These are phyloP conservation scores for Oreochromis mossambicus DNA, from an alignment of 2,797 vertebrate genomes.

Conservation along the genomic window DNA sequence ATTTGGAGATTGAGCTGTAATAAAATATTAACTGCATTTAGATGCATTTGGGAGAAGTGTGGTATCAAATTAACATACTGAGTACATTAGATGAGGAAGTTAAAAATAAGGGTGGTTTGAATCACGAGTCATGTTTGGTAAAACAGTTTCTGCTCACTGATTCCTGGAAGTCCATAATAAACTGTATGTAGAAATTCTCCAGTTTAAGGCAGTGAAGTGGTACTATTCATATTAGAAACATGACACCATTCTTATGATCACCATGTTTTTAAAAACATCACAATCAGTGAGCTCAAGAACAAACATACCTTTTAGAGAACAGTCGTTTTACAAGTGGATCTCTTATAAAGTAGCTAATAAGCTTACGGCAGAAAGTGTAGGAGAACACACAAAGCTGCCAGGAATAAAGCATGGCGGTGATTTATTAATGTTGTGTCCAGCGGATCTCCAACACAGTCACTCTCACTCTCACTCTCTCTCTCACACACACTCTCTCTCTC, in stretches of 20 bases:
- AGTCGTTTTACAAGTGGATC: neutral
- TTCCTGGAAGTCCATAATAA: neutral
- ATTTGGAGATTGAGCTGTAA: slow-evolving; percentile 22
- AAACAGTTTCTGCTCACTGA: neutral
- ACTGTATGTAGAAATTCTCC: neutral
- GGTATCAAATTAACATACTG: neutral
- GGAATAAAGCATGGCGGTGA: neutral
- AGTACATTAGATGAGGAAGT: neutral
- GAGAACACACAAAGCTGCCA: neutral
- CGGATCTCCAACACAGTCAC: neutral
- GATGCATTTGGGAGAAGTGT: neutral
- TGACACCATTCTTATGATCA: neutral
- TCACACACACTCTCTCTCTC: no score
- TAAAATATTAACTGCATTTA: neutral
- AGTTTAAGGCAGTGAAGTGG: no score
- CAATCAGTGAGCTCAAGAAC: neutral
- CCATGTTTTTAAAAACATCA: neutral
- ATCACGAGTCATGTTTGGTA: neutral
- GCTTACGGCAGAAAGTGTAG: neutral
- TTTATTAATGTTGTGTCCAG: neutral
- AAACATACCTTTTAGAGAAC: neutral
- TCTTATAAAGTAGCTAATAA: neutral
- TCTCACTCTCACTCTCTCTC: no score
- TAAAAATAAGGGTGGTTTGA: neutral
- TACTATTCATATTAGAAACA: neutral